Percentiles rank a stretch among this genome's conserved stretches.
phyloP scores from a whole-genome alignment of 2,888 invertebrate genomes.

The Dynastes hyllus region DNA sequence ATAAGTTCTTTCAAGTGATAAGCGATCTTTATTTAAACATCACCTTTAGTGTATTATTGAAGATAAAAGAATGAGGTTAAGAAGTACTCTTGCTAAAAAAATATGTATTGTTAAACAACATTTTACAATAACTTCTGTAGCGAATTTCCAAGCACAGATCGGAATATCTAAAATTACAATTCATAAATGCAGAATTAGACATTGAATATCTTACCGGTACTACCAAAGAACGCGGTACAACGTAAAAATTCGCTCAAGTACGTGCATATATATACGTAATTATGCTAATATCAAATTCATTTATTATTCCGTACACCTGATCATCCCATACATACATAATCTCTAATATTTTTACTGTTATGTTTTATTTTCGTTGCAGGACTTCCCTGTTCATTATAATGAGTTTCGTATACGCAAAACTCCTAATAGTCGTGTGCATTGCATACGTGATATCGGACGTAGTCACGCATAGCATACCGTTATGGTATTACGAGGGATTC shows the following conservation, averaged over 20 bases:
- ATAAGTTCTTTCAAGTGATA: too few relatives aligned
- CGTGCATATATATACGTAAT: not conserved
- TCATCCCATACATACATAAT: not conserved
- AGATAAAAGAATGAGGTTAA: too few relatives aligned
- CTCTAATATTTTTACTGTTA: constrained; percentile 34
- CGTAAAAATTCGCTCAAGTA: not conserved
- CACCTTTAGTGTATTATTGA: too few relatives aligned
- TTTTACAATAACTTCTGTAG: too few relatives aligned
- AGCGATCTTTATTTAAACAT: too few relatives aligned
- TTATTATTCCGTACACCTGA: not conserved
- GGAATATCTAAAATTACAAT: too few relatives aligned
- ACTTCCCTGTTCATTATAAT: constrained; percentile 96
- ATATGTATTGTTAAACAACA: too few relatives aligned
- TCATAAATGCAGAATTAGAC: too few relatives aligned
- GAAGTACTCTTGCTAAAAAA: too few relatives aligned
- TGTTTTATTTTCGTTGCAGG: constrained; percentile 75
- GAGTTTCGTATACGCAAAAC: constrained; percentile 96
- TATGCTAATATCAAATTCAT: constrained; percentile 10
- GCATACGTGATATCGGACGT: constrained; percentile 97
- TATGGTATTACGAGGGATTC: constrained; percentile 96
- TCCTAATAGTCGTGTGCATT: constrained; percentile 93
- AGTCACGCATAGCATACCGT: constrained; percentile 92
- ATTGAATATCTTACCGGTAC: too few relatives aligned
- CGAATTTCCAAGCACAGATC: too few relatives aligned
- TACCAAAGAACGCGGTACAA: too few relatives aligned